Conservation (phyloP, 2,797 vertebrate genomes). For the Typhlichthys subterraneus region DNA sequence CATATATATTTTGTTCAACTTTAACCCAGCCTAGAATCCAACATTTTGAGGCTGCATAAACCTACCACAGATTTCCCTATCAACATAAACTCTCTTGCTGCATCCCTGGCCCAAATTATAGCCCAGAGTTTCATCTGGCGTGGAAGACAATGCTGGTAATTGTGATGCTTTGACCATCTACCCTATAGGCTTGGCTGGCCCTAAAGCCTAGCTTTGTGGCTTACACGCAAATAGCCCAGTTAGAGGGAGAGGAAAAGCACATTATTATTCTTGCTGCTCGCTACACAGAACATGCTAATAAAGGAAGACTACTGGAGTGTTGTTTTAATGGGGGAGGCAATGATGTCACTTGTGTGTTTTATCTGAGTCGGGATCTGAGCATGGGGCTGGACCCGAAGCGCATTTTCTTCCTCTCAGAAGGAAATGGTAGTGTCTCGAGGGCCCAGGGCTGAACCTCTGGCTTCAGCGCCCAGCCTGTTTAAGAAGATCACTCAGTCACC, state of each 20-base stretch:
- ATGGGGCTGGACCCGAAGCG: constrained; percentile 10
- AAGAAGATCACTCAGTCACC: constrained; percentile 68
- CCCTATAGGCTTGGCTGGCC: constrained; percentile 64
- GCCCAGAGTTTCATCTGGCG: constrained; percentile 53
- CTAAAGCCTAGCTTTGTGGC: constrained; percentile 51
- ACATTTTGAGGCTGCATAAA: constrained; percentile 27
- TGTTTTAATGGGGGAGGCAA: constrained; percentile 40
- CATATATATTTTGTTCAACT: neutral
- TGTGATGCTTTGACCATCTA: constrained; percentile 69
- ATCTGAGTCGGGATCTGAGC: constrained; percentile 66
- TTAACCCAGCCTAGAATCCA: constrained; percentile 41
- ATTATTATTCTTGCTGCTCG: constrained; percentile 66
- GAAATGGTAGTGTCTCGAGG: constrained; percentile 54
- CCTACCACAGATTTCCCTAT: constrained; percentile 51
- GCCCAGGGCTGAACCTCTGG: constrained; percentile 49
- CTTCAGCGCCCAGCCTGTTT: constrained; percentile 64
- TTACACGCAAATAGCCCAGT: constrained; percentile 57
- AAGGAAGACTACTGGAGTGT: constrained; percentile 60
- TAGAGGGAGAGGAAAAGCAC: constrained; percentile 56
- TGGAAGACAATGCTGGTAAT: constrained; percentile 55
- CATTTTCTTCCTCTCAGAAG: constrained; percentile 55
- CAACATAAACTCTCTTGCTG: constrained; percentile 52
- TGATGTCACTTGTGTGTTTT: constrained; percentile 74
- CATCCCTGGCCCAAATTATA: constrained; percentile 61
- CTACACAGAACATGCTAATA: constrained; percentile 73